Base-by-base conservation (phyloP, 2,888 invertebrate species). In the Brachylomia viminalis region DNA sequence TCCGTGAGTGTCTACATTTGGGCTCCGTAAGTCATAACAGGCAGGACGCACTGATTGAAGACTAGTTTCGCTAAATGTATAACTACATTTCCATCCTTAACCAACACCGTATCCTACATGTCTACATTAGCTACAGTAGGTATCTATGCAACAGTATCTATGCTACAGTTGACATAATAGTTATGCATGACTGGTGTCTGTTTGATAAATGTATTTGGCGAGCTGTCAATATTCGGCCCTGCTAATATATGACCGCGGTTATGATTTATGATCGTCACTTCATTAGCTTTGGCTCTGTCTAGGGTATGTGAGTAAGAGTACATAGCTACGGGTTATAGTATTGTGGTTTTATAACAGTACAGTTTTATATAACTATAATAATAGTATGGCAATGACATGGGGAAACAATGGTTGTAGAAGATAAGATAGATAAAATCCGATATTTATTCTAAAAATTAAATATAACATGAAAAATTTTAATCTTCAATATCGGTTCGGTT, bases 211-310 rank as follows among this genome's bases (percentile, higher is more conserved):
- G 90, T 77, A 70, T 85, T 84, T 86, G 86, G 84, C 86, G 88
- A 79, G 90, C 92, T 94, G 94, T 95, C 95, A 94, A 94, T 95
- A 91, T 79, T 73, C 72, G 61, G 67, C 73, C 71, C 69, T 76
- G 88, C 62, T 91, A 90, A 91, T 91, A 86, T 91, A 91, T 88
- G 86, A 82, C 82, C 84, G 69, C 75, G n/a, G 84, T 83, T 90
- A 90, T 94, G 94, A 95, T 95, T 94, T 93, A 95, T 89, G 92
- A 89, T 80, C 85, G 77, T 84, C 91, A 93, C 93, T 95, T 95
- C 94, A 95, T 95, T 95, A 95, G 78, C 82, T 71, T 64, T 54
- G 20, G 30, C n/a, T 54, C 49, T 69, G 62, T 74, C 71, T 79
- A 58, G 59, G 27, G 17, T 72, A 47, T 54, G 3, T 70, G 10